Evolutionary conservation across 92 coral and sea anemone genomes (phyloP).

Genomic region (Anthopleura xanthogrammica): DNA sequence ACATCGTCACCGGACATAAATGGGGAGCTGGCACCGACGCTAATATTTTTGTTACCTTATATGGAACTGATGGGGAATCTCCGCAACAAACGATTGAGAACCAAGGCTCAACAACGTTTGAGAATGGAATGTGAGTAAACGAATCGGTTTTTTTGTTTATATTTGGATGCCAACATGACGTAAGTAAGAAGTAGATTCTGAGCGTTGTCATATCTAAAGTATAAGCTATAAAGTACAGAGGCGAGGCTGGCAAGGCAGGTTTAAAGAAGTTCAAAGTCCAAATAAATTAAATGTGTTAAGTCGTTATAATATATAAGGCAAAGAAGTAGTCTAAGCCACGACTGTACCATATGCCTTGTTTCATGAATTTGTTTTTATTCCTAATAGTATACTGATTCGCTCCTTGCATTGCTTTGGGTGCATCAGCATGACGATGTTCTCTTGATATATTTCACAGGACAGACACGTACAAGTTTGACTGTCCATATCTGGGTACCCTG

Average conservation of each 20-base stretch:
- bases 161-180: not conserved
- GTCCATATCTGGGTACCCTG: slow-evolving; percentile 35
- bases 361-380: too few relatives aligned
- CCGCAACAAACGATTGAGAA: slow-evolving; percentile 66
- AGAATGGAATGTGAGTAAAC: slow-evolving; percentile 44
- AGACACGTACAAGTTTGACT: slow-evolving; percentile 21
- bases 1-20: slow-evolving; percentile 60
- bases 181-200: not conserved
- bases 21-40: slow-evolving; percentile 93
- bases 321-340: too few relatives aligned
- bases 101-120: slow-evolving; percentile 62
- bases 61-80: slow-evolving; percentile 63
- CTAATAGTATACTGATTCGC: too few relatives aligned
- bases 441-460: not conserved
- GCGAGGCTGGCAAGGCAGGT: too few relatives aligned
- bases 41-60: slow-evolving; percentile 67
- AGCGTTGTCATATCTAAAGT: too few relatives aligned
- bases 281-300: too few relatives aligned
- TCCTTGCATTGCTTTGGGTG: too few relatives aligned
- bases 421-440: not conserved
- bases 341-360: too few relatives aligned
- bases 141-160: not conserved
- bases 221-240: too few relatives aligned
- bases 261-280: too few relatives aligned
- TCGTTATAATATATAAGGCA: too few relatives aligned